Percentiles rank a stretch among this genome's conserved stretches.
These are phyloP conservation scores for Eulacestoma nigropectus DNA, from an alignment of 2,113 vertebrate genomes.

Conservation along the genomic window DNA sequence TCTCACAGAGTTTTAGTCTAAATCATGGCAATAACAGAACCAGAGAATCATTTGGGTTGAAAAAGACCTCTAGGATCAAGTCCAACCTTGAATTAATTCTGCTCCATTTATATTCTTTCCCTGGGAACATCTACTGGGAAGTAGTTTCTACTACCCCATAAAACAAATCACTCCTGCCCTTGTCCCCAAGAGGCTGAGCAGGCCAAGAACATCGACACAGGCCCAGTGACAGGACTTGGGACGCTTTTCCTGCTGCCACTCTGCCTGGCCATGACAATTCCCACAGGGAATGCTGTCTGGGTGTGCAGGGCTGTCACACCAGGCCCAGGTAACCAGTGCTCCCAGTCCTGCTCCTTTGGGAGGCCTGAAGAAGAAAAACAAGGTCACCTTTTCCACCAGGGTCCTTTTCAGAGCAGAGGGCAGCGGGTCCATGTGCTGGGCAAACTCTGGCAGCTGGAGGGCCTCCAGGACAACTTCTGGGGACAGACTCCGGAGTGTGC, in stretches of 20 bases:
- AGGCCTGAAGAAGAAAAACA: background rate
- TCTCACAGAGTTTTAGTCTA: background rate
- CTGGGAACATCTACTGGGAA: background rate
- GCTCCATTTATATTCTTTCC: background rate
- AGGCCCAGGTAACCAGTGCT: background rate
- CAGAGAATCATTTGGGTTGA: background rate
- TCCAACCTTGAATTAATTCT: background rate
- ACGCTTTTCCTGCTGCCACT: background rate
- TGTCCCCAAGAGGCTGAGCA: background rate
- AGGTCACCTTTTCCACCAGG: conserved; percentile 57
- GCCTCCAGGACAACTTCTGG: conserved; percentile 38
- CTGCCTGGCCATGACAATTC: background rate
- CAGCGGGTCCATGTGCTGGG: background rate
- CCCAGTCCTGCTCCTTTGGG: background rate
- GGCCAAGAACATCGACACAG: background rate
- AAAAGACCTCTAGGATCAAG: background rate
- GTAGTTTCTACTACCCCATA: accelerated
- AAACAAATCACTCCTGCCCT: background rate
- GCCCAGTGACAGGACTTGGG: background rate
- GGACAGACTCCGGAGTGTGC: background rate
- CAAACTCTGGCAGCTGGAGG: conserved; percentile 13
- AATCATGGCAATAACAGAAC: background rate
- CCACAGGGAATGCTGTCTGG: background rate
- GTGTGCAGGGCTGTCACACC: background rate
- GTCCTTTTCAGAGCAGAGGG: background rate